Evolutionary conservation across 2,888 invertebrate species (phyloP).

Genomic region (Lycia hirtaria): DNA sequence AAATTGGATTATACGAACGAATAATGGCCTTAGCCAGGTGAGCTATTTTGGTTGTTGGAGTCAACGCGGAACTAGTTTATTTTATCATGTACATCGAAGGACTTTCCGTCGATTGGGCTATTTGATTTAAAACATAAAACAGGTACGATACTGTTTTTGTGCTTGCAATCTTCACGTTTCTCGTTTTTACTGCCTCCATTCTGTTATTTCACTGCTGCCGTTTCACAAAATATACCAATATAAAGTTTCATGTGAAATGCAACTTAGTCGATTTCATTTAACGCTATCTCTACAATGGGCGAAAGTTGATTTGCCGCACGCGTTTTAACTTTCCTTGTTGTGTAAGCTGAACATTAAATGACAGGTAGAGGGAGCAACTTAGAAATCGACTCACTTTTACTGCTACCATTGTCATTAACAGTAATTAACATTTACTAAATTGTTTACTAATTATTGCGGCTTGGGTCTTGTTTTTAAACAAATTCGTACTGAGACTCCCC

Average conservation of each 20-base stretch:
- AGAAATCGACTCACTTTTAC: conserved; percentile 80
- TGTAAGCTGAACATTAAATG: conserved; percentile 78
- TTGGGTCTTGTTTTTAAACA: conserved; percentile 38
- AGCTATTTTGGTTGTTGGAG: conserved; percentile 84
- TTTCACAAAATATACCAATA: conserved; percentile 9
- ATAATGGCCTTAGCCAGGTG: conserved; percentile 86
- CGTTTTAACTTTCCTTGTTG: conserved; percentile 84
- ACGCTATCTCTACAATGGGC: conserved; percentile 71
- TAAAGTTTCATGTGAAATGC: conserved; percentile 21
- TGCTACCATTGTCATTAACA: conserved; percentile 61
- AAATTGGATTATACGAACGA: conserved; percentile 84
- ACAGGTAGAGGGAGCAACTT: conserved; percentile 78
- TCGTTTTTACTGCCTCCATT: conserved; percentile 34
- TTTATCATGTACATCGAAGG: conserved; percentile 78
- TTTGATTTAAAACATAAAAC: conserved; percentile 60
- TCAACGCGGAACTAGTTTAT: conserved; percentile 83
- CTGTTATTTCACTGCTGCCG: conserved; percentile 14
- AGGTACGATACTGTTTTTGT: conserved; percentile 48
- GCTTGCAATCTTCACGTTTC: conserved; percentile 32
- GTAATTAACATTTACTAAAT: conserved; percentile 50
- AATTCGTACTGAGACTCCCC: conserved; percentile 44
- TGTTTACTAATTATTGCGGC: conserved; percentile 43
- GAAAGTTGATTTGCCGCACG: conserved; percentile 80
- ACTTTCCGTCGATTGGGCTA: conserved; percentile 67
- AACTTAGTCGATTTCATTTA: conserved; percentile 32